Evolutionary conservation across 1,140 invertebrate genomes (phyloP).

Genomic region (Penaeus indicus): DNA sequence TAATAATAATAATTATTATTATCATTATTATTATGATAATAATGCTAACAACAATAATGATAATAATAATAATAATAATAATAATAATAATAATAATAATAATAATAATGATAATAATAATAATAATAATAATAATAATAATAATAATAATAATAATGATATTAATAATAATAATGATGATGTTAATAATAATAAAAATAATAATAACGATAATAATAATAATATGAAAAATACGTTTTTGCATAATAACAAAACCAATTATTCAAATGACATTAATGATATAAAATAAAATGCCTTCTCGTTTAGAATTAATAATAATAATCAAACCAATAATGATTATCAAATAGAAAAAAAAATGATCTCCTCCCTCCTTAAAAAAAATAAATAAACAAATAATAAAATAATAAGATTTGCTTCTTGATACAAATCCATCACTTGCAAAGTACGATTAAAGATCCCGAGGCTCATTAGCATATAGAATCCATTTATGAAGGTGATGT

Average conservation of each 20-base stretch:
- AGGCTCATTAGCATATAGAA: no score
- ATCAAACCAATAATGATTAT: not conserved
- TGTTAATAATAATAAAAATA: constrained; percentile 3
- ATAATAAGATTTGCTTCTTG: no score
- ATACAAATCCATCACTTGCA: no score
- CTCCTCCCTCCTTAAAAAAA: no score
- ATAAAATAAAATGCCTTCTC: not conserved
- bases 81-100: constrained; percentile 14
- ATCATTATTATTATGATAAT: not conserved
- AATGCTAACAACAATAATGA: constrained; percentile 7
- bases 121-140: constrained; percentile 14
- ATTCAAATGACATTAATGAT: not conserved
- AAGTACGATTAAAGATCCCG: no score
- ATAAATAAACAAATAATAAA: no score
- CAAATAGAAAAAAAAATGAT: no score
- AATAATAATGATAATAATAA: constrained; percentile 14
- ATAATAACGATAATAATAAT: constrained; percentile 14
- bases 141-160: constrained; percentile 9
- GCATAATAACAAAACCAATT: not conserved
- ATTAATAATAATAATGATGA: constrained; percentile 8
- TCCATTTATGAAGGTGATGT: no score
- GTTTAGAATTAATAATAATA: not conserved
- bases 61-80: constrained; percentile 14
- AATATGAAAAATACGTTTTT: not conserved
- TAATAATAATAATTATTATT: not conserved